Percentiles rank a stretch among this genome's conserved stretches.
Evolutionary conservation across 2,113 vertebrate species (phyloP).

Genomic region (Silurus meridionalis): DNA sequence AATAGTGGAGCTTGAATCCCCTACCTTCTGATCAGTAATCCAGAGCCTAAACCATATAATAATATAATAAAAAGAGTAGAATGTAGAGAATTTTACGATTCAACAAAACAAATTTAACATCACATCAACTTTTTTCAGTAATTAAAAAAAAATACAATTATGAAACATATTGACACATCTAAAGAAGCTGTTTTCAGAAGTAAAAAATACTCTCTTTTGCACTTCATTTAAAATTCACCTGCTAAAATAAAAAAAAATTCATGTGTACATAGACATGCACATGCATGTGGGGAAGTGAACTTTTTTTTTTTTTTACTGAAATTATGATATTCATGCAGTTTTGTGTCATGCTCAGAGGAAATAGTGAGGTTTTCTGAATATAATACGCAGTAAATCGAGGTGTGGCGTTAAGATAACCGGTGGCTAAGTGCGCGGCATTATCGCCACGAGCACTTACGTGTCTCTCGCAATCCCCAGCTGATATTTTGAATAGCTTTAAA

Average conservation of each 20-base stretch:
- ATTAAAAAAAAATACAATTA: too few relatives aligned
- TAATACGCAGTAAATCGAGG: slow-evolving; percentile 42
- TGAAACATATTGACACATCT: too few relatives aligned
- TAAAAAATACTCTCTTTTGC: background rate
- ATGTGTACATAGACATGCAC: background rate
- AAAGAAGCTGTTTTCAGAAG: background rate
- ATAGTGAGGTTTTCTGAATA: background rate
- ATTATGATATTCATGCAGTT: background rate
- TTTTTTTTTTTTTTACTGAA: background rate
- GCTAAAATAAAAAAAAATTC: background rate
- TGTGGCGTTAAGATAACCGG: background rate
- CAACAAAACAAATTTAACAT: background rate
- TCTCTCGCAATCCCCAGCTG: slow-evolving; percentile 44
- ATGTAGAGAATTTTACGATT: too few relatives aligned
- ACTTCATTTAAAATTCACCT: background rate
- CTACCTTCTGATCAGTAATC: too few relatives aligned
- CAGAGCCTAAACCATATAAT: too few relatives aligned
- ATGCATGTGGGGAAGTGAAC: too few relatives aligned
- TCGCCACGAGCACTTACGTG: slow-evolving; percentile 52
- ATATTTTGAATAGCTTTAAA: slow-evolving; percentile 63
- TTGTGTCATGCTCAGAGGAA: slow-evolving; percentile 28
- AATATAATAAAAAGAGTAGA: too few relatives aligned
- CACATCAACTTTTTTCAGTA: background rate
- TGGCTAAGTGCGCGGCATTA: slow-evolving; percentile 48
- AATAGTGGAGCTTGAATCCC: too few relatives aligned